Conservation (phyloP, 2,888 invertebrate genomes). For the Odontocolon sp. region DNA sequence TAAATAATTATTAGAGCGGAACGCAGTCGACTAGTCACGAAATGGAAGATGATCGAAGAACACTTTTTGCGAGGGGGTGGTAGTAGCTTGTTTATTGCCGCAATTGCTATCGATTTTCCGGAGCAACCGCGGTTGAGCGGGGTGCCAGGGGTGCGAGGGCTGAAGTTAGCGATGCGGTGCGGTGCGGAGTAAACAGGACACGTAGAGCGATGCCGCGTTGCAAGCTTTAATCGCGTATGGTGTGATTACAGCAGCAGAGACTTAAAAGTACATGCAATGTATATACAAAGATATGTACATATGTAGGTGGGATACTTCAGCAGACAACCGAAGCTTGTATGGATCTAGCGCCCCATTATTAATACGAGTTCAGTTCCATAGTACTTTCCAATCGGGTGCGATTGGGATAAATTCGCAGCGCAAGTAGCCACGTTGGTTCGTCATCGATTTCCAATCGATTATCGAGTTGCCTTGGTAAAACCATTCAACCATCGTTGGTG, state of each 20-base stretch:
- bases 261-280: background rate
- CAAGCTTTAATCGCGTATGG: slow-evolving; percentile 62
- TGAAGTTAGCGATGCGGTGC: background rate
- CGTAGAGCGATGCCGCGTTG: slow-evolving; percentile 46
- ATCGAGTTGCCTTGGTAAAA: background rate
- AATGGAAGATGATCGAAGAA: slow-evolving; percentile 9
- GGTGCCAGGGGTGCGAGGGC: slow-evolving; percentile 42
- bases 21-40: background rate
- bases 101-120: slow-evolving; percentile 68
- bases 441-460: slow-evolving; percentile 17
- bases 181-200: slow-evolving; percentile 19
- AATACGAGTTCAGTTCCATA: slow-evolving; percentile 7
- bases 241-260: slow-evolving; percentile 55
- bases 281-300: background rate
- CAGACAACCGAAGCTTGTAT: background rate
- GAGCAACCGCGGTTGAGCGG: slow-evolving; percentile 48
- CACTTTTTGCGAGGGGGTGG: slow-evolving; percentile 2
- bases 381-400: slow-evolving; percentile 5
- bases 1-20: slow-evolving; percentile 8
- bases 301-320: background rate
- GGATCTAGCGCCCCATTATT: slow-evolving; percentile 5
- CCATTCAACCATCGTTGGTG: background rate
- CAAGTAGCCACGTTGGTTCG: background rate
- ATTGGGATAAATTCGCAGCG: slow-evolving; percentile 15
- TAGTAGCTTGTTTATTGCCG: slow-evolving; percentile 62